Conservation (phyloP, 2,797 vertebrate species). For the Urocyon cinereoargenteus region DNA sequence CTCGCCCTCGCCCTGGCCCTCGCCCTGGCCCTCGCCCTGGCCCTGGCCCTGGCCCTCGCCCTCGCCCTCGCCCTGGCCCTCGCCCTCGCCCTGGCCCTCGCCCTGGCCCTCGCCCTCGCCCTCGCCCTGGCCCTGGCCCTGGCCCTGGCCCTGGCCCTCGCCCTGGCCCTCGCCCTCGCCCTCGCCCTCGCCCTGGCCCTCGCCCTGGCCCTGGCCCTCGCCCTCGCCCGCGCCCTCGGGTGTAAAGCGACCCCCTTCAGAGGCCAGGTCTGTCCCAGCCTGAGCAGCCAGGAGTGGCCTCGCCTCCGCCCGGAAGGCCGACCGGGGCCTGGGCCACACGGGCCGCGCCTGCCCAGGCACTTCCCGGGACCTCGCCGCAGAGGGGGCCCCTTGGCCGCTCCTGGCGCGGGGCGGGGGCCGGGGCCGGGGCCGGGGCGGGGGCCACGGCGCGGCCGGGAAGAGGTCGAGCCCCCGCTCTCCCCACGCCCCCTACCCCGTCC, state of each 20-base stretch:
- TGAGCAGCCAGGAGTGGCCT: not conserved
- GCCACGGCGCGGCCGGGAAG: not conserved
- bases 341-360: not conserved
- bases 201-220: no score
- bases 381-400: not conserved
- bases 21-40: no score
- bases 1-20: no score
- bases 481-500: not conserved
- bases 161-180: not conserved
- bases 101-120: no score
- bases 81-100: not conserved
- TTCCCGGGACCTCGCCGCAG: not conserved
- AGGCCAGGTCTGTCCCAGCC: not conserved
- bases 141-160: no score
- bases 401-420: not conserved
- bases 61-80: not conserved
- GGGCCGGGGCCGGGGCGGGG: no score
- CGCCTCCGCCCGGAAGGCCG: not conserved
- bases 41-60: not conserved
- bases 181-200: no score
- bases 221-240: not conserved
- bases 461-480: not conserved
- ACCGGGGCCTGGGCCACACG: not conserved
- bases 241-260: not conserved
- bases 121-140: no score